Evolutionary conservation across 2,797 vertebrate genomes (phyloP), one percentile per base, ranked within the genome.

Genomic region (Tenualosa ilisha): DNA sequence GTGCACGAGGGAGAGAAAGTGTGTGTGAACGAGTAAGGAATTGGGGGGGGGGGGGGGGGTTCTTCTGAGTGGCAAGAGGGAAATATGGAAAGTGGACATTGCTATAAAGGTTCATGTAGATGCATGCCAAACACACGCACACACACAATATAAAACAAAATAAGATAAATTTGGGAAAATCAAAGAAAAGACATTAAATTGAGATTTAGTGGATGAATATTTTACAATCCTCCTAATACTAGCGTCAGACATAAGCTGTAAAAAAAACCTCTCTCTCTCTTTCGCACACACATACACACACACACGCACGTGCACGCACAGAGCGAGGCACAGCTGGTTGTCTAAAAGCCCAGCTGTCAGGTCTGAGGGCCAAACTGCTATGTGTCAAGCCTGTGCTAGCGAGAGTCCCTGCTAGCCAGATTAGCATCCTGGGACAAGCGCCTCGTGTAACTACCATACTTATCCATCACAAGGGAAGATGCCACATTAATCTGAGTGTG

Each of bases 311-410:
- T 26, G 37, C 26, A 72, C 65, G 4, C 24, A 26, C 11, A 68
- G 0, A 15, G 2, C 12, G 12, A 13, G 12, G 65, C 65, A 72
- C 65, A 72, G 65, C 65, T 72, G 65, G 65, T 13, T 40, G 65
- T 72, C 24, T 72, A 15, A 72, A 37, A 72, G 65, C 65, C 26
- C 65, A 72, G 65, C 65, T 72, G 65, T 72, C 65, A 40, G 65
- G 65, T 31, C 65, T 72, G 65, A 72, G 3, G 65, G 65, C 65
- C 65, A 72, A 72, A 72, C 26, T 72, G 65, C 13, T 31, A 26
- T 37, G 65, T 72, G 65, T 72, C 65, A 72, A 31, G 26, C 3
- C 26, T 72, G 26, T 31, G 31, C 31, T 13, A 31, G 24, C 24
- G 24, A 65, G 24, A 26, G 61, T 26, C 7, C 24, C 61, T 65